Evolutionary conservation across 2,888 invertebrate genomes (phyloP).

Genomic region (Spodoptera picta): DNA sequence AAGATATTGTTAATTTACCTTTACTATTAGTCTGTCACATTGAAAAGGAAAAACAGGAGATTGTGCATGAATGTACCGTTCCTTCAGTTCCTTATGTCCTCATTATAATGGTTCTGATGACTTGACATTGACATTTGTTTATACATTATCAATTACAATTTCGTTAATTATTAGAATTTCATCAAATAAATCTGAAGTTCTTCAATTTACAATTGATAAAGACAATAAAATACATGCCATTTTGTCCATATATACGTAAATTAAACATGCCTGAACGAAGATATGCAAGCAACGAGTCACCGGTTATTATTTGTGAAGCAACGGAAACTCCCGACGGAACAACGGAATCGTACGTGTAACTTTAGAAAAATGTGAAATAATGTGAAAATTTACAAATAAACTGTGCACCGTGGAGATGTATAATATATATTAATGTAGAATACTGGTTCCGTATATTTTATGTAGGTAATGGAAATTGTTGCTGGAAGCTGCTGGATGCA

Average conservation of each 20-base stretch:
- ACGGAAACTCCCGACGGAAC: slow-evolving; percentile 42
- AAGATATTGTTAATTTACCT: too few relatives aligned
- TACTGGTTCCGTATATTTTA: slow-evolving; percentile 50
- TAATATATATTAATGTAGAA: slow-evolving; percentile 2
- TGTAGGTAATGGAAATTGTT: not conserved
- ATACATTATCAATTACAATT: too few relatives aligned
- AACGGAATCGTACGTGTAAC: slow-evolving; percentile 58
- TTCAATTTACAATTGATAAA: not conserved
- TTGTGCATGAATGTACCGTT: too few relatives aligned
- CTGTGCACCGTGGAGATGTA: slow-evolving; percentile 32
- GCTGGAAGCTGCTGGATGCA: too few relatives aligned
- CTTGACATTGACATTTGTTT: too few relatives aligned
- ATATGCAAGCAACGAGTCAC: slow-evolving; percentile 53
- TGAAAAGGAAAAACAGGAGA: too few relatives aligned
- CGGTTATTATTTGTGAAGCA: slow-evolving; percentile 53
- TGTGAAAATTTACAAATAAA: slow-evolving; percentile 65
- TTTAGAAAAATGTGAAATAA: slow-evolving; percentile 65
- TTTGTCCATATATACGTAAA: slow-evolving; percentile 12
- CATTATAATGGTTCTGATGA: too few relatives aligned
- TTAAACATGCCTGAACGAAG: slow-evolving; percentile 50
- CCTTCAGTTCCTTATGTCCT: too few relatives aligned
- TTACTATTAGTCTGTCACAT: too few relatives aligned
- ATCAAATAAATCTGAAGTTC: not conserved
- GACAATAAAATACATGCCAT: not conserved
- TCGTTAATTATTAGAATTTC: too few relatives aligned